These are phyloP conservation scores for Macquaria ambigua DNA, from an alignment of 2,113 vertebrate genomes.

Conservation along the genomic window DNA sequence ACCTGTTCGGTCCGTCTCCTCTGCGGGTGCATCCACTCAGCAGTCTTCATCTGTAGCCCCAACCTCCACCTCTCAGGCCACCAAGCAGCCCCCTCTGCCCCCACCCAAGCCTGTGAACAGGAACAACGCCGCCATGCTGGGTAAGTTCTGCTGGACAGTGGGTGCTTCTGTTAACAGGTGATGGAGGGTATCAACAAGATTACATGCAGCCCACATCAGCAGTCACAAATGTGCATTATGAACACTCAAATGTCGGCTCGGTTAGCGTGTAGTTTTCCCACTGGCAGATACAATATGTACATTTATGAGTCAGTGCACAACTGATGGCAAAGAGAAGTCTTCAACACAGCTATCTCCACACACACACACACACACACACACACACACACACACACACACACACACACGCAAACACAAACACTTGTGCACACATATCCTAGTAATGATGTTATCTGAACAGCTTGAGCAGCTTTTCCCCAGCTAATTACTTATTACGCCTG, in stretches of 20 bases:
- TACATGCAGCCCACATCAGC: neutral
- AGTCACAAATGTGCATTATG: conserved; percentile 9
- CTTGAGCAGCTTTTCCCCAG: conserved; percentile 66
- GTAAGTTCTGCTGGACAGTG: conserved; percentile 83
- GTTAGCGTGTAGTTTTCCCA: conserved; percentile 38
- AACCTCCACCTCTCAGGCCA: conserved; percentile 74
- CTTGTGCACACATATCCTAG: conserved; percentile 12
- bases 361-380: conserved; percentile 22
- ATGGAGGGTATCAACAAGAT: neutral
- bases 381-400: neutral
- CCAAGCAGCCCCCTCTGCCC: conserved; percentile 93
- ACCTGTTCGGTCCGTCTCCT: conserved; percentile 86
- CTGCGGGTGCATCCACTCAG: conserved; percentile 82
- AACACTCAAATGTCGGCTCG: conserved; percentile 30
- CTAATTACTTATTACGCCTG: conserved; percentile 68
- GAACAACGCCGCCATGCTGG: conserved; percentile 89
- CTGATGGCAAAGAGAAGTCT: conserved; percentile 31
- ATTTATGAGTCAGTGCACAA: conserved; percentile 55
- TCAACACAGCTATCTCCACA: conserved; percentile 11
- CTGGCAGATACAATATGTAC: conserved; percentile 28
- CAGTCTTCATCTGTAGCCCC: conserved; percentile 68
- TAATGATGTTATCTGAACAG: conserved; percentile 68
- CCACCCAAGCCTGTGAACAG: conserved; percentile 96
- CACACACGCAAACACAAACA: neutral
- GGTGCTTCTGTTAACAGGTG: neutral